Conservation (phyloP, 2,888 invertebrate species). For the Diarsia dahlii region DNA sequence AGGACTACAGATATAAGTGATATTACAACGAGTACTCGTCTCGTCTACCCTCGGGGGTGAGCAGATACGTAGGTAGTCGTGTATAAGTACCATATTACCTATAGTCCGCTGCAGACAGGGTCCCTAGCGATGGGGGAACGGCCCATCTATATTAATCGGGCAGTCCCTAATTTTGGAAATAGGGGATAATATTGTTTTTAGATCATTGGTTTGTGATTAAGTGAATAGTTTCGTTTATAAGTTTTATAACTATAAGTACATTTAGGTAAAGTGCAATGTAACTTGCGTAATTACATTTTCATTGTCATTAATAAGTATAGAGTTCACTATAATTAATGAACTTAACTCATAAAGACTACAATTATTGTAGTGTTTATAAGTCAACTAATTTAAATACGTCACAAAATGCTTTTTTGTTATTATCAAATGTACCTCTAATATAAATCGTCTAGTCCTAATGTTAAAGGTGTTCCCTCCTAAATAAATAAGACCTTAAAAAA, state of each 20-base stretch:
- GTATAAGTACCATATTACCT: constrained; percentile 18
- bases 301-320: background rate
- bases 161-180: constrained; percentile 25
- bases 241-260: background rate
- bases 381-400: background rate
- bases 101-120: constrained; percentile 41
- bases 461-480: background rate
- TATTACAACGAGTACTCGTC: constrained; percentile 44
- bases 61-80: constrained; percentile 30
- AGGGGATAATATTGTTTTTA: constrained; percentile 8
- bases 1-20: constrained; percentile 34
- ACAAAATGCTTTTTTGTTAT: background rate
- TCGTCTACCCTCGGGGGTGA: constrained; percentile 46
- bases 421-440: background rate
- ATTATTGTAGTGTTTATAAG: too few relatives aligned
- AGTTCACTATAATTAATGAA: background rate
- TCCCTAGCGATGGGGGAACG: constrained; percentile 47
- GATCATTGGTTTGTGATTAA: constrained; percentile 1
- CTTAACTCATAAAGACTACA: background rate
- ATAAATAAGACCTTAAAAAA: background rate
- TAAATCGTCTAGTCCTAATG: background rate
- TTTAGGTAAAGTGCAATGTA: background rate
- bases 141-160: constrained; percentile 47
- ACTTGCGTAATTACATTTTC: background rate
- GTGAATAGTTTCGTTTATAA: too few relatives aligned